A percentile compares a stretch with the other conserved stretches of the same genome.
These are phyloP conservation scores for Bombus vancouverensis DNA, from an alignment of 1,140 invertebrate species.

Conservation along the genomic window DNA sequence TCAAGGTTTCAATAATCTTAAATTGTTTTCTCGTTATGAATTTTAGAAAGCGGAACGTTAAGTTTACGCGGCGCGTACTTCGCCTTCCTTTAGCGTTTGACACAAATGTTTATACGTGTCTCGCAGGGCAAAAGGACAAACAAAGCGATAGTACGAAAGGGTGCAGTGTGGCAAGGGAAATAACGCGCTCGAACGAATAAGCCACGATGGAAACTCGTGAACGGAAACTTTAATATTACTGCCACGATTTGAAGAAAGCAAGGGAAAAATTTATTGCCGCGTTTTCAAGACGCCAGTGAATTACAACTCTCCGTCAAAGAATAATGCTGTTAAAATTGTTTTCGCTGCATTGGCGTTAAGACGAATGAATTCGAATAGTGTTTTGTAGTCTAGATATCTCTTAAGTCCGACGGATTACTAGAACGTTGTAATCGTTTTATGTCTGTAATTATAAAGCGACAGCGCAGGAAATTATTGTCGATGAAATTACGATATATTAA, in stretches of 20 bases:
- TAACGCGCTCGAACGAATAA: constrained; percentile 35
- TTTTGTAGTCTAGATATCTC: no score
- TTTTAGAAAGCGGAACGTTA: neutral
- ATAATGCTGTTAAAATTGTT: constrained; percentile 19
- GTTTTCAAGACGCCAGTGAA: neutral
- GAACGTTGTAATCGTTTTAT: no score
- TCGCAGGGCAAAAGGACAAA: constrained; percentile 53
- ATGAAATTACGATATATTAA: no score
- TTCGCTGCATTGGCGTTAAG: neutral
- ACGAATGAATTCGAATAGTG: neutral
- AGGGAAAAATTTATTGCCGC: constrained; percentile 31
- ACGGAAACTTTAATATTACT: constrained; percentile 46
- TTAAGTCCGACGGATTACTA: neutral
- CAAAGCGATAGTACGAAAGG: constrained; percentile 57
- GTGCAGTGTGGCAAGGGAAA: constrained; percentile 1
- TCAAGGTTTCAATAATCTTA: neutral
- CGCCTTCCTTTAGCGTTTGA: constrained; percentile 41
- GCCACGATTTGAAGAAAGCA: constrained; percentile 27
- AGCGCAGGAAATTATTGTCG: no score
- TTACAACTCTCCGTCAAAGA: neutral
- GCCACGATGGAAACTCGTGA: constrained; percentile 33
- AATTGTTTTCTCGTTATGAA: neutral
- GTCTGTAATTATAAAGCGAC: no score
- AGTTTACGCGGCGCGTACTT: constrained; percentile 24
- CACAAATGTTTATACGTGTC: constrained; percentile 65